phyloP scores from a whole-genome alignment of 2,888 invertebrate genomes.

The Tiphia femorata region DNA sequence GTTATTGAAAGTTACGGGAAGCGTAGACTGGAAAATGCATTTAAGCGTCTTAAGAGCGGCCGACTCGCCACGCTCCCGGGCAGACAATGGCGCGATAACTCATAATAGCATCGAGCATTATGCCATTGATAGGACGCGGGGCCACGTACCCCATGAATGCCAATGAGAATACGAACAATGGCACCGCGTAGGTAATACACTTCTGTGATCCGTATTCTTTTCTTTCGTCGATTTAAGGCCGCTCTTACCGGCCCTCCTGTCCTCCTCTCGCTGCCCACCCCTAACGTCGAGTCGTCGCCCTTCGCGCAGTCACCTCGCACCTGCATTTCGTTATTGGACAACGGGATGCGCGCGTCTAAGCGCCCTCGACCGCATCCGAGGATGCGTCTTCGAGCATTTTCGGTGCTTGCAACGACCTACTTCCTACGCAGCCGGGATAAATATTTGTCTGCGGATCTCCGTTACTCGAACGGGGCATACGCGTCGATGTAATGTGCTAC shows the following conservation, averaged over 20 bases:
- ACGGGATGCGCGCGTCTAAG: too few species aligned
- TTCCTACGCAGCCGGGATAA: too few species aligned
- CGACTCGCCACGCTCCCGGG: conserved; percentile 26
- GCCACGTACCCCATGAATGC: conserved; percentile 58
- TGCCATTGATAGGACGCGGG: conserved; percentile 61
- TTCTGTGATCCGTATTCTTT: conserved; percentile 45
- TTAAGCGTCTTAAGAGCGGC: conserved; percentile 26
- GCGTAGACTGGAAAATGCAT: conserved; percentile 20
- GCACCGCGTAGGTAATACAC: conserved; percentile 42
- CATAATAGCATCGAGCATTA: conserved; percentile 65
- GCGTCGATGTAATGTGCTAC: too few species aligned
- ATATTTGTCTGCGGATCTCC: too few species aligned
- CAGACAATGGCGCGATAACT: conserved; percentile 66
- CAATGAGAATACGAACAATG: conserved; percentile 60
- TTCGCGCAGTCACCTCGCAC: too few species aligned
- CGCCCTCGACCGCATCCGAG: too few species aligned
- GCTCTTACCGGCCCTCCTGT: conserved; percentile 23
- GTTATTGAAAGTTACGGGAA: conserved; percentile 12
- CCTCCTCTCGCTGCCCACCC: neutral
- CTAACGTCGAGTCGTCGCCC: too few species aligned
- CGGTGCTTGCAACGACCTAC: too few species aligned
- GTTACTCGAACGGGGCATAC: too few species aligned
- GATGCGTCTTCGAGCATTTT: too few species aligned
- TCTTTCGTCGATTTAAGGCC: conserved; percentile 38
- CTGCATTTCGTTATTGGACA: too few species aligned